These are phyloP conservation scores for Dendrolimus punctatus DNA, from an alignment of 1,140 invertebrate species.

Conservation along the genomic window DNA sequence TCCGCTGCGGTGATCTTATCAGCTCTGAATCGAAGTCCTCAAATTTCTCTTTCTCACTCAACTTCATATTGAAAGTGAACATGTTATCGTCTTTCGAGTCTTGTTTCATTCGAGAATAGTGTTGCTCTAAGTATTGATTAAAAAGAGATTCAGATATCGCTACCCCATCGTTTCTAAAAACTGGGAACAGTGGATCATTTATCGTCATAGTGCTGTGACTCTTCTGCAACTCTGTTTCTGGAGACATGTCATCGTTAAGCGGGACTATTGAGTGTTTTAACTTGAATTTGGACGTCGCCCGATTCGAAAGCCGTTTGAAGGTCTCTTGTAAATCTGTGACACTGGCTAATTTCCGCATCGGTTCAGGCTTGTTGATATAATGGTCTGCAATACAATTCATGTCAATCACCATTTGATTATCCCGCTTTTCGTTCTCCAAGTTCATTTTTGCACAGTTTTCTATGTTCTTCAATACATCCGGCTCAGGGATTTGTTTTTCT, in stretches of 20 bases:
- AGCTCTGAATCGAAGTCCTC: constrained; percentile 67
- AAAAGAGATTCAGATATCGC: constrained; percentile 81
- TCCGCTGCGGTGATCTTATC: constrained; percentile 52
- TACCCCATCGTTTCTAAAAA: constrained; percentile 81
- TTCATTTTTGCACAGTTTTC: constrained; percentile 40
- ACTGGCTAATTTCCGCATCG: constrained; percentile 57
- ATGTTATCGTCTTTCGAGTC: constrained; percentile 64
- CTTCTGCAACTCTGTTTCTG: constrained; percentile 49
- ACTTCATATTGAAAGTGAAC: constrained; percentile 58
- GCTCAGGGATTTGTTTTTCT: constrained; percentile 42
- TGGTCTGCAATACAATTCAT: constrained; percentile 61
- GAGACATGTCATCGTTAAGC: constrained; percentile 46
- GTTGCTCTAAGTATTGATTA: constrained; percentile 77
- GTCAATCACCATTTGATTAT: constrained; percentile 48
- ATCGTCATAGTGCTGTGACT: constrained; percentile 76
- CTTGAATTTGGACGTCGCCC: constrained; percentile 62
- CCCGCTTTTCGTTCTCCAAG: constrained; percentile 48
- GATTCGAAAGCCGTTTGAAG: constrained; percentile 68
- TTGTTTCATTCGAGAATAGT: constrained; percentile 71
- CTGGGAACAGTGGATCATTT: constrained; percentile 82
- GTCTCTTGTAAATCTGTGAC: constrained; percentile 73
- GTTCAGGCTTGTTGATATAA: constrained; percentile 60
- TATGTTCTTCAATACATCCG: constrained; percentile 54
- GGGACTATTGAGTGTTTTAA: constrained; percentile 60
- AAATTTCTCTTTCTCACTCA: constrained; percentile 57